A percentile compares a stretch with the other conserved stretches of the same genome.
Conservation (phyloP, 2,888 invertebrate genomes). For the Polyommatus iphigenia region DNA sequence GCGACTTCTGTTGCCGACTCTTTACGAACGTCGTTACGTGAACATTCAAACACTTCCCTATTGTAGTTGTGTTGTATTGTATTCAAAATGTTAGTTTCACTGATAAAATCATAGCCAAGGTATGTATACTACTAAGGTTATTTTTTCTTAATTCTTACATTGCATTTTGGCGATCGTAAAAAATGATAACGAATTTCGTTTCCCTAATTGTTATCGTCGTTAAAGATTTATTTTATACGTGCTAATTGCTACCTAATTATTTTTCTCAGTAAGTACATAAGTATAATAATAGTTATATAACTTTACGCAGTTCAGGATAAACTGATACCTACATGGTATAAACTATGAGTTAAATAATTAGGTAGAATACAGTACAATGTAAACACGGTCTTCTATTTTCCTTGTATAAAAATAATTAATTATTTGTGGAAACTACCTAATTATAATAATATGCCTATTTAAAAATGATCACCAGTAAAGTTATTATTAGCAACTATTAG, state of each 20-base stretch:
- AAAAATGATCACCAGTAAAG: too few species aligned
- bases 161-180: neutral
- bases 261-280: neutral
- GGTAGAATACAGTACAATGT: too few species aligned
- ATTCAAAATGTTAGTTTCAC: neutral
- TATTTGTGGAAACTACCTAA: too few species aligned
- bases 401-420: too few species aligned
- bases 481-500: too few species aligned
- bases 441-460: too few species aligned
- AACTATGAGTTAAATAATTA: too few species aligned
- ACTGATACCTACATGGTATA: too few species aligned
- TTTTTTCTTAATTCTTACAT: neutral
- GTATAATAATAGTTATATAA: constrained; percentile 57
- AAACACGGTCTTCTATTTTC: too few species aligned
- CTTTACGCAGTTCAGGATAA: constrained; percentile 65
- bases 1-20: constrained; percentile 36
- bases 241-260: neutral
- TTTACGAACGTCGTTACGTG: constrained; percentile 37
- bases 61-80: neutral
- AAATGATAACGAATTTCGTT: neutral
- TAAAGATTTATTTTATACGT: neutral
- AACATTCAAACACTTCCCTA: constrained; percentile 40
- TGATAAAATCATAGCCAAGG: constrained; percentile 1
- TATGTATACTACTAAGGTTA: neutral
- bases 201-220: neutral